Base-by-base conservation (phyloP, 1,140 invertebrate species). In the Drosophila bipectinata region DNA sequence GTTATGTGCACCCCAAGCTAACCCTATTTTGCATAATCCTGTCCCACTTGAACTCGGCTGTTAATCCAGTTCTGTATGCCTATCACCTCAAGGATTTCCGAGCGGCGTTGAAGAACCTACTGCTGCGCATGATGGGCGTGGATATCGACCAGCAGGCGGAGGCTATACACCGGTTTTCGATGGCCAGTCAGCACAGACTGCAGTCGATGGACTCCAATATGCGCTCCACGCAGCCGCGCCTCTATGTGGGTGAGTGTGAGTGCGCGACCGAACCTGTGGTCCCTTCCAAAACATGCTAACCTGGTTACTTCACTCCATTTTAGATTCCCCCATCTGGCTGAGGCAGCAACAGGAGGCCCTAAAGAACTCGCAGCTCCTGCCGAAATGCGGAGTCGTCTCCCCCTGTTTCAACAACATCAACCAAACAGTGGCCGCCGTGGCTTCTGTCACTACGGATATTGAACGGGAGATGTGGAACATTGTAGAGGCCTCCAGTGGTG, bases 41-140 rank as follows among this genome's bases (percentile, higher is more conserved):
- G 10, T 97, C 96, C 0, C 97, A 98, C 84, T 92, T 97, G 3
- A 98, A 98, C 91, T 98, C 97, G 0, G 97, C 96, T 0, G 95
- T 97, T 1, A 98, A 98, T 91, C 97, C 97, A 0, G 92, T 98
- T 7, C 92, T 98, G 1, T 98, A 98, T 90, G 97, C 97, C 8
- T 98, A 98, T 81, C 97, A 98, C 85, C 93, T 98, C 53, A 96
- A 95, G 89, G 97, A 97, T 83, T 98, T 98, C 83, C 93, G 96
- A 12, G 94, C 94, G 1, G 96, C 96, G 0, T 79, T 97, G 5
- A 95, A 95, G 83, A 94, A 94, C 53, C 93, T 95, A 3, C 93
- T 95, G 47, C 94, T 93, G 66, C 92, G 92, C 10, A 80, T 94
- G 28, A 92, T 94, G 71, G 93, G 94, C 2, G 78, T 92, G 15